Evolutionary conservation across 1,140 invertebrate genomes (phyloP), one percentile per base, ranked within the genome.

Genomic region (Vanessa tameamea): DNA sequence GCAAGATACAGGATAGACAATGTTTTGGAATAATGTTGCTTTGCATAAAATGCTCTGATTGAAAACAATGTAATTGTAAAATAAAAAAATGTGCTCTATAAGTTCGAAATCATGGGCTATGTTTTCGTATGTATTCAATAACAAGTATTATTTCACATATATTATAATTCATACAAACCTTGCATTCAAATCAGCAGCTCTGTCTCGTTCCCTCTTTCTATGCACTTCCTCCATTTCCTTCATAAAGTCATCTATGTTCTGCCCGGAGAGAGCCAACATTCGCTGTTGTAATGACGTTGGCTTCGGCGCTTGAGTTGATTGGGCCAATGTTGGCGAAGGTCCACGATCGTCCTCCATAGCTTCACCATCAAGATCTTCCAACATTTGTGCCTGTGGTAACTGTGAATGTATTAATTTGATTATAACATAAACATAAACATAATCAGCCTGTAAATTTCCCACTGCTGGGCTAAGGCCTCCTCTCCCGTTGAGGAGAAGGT

Each of bases 241-340:
- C 96, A 98, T 98, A 83, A 97, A 98, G 59, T 97, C 95, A 82
- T 98, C 97, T n/a, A 98, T 96, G 85, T 98, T 97, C 92, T 98
- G 97, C 3, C 97, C 97, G 16, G 97, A 96, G 83, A 97, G 95
- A 9, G 95, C 95, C 73, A 97, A 93, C 96, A 97, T 97, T 85
- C 96, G 95, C 75, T 97, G 96, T 79, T 97, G 97, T 13, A 97
- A 84, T 1, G 95, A 95, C 1, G 96, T 96, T 1, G 96, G 96
- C 81, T 97, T 96, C 0, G 94, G 93, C 66, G 94, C 93, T 0
- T 70, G 70, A 1, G 73, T 78, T 0, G 82, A 69, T 7, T 75
- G 63, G 1, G 57, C 72, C 11, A 55, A 71, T 1, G 78, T 69
- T 5, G 81, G 78, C 0, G 75, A 68, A 1, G 64, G 26, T 9